Base-by-base conservation (phyloP, 2,797 vertebrate genomes). In the Australoheros facetus region DNA sequence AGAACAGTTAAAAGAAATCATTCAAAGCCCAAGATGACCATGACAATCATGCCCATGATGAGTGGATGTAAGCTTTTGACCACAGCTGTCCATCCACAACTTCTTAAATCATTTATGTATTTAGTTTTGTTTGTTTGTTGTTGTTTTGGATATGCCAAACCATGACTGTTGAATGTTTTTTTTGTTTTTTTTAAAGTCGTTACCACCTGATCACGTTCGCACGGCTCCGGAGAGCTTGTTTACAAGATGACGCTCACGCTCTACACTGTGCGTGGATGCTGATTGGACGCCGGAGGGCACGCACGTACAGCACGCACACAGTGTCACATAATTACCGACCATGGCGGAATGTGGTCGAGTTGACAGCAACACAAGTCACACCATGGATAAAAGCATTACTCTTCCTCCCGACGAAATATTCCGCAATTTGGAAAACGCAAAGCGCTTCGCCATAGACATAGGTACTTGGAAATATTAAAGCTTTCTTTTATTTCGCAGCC, bases 381-480 rank as follows among this genome's bases (percentile, higher is more conserved):
- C 96, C 85, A 95, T 98, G 96, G 98, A 98, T 90, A 99, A 98
- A 93, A 99, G 98, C 96, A 99, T 99, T 83, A 97, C 94, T 51
- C 96, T 99, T 12, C 98, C 98, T 28, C 97, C 98, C 0, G 97
- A 99, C 88, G 98, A 99, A 75, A 98, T 99, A 88, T 99, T 99
- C 88, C 97, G 98, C 54, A 99, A 99, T 84, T 89, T 99, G 91
- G 98, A 98, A 87, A 99, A 99, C 90, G 98, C 98, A 75, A 99
- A 99, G 94, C 96, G 97, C 82, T 99, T 99, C 94, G 98, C 98
- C 73, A 99, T 99, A 87, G 98, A 99, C 87, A 99, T 99, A 95
- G 98, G 98, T 99, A 96, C 83, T 75, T 4, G 66, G 0, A 4
- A 2, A 55, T 34, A 5, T 34, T 0, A 8, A 14, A 0, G 19